Base-by-base conservation (phyloP, 1,140 invertebrate genomes). In the Conopomorpha cramerella region DNA sequence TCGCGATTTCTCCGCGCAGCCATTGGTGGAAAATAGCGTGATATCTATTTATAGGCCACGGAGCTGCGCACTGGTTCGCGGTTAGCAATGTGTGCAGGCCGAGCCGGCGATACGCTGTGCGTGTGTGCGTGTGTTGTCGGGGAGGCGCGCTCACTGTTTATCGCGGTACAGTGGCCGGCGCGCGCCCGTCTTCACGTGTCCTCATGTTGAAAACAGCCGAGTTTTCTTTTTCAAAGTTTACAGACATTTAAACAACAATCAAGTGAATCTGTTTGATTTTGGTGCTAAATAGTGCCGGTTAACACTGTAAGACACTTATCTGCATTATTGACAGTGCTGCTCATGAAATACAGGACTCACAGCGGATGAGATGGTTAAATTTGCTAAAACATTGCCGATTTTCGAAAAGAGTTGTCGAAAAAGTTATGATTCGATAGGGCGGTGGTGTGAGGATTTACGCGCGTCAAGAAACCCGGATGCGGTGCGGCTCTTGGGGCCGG, bases 291-390 rank as follows among this genome's bases (percentile, higher is more conserved):
- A 49, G 61, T 67, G 54, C 49, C 51, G 55, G 51, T n/a, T n/a
- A n/a, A n/a, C n/a, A n/a, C n/a, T n/a, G n/a, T n/a, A n/a, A n/a
- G n/a, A n/a, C n/a, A n/a, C n/a, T n/a, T n/a, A n/a, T n/a, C n/a
- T n/a, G n/a, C n/a, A n/a, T 48, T 53, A 49, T 51, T 55, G 58
- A 55, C 45, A 48, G 55, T 53, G 62, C 56, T 43, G 49, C 60
- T 61, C 56, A 55, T 74, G 68, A 72, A 70, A 61, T 63, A 55
- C 62, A 53, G 49, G 57, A 63, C 65, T 64, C 64, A 67, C 58
- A 59, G 59, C 65, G 71, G 58, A 76, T 76, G 71, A 67, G 71
- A 76, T 76, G 71, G 71, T 72, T 76, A 76, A 67, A 76, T 68
- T 76, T 71, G 71, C 64, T 62, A 61, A 76, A 71, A n/a, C n/a